Evolutionary conservation across 2,888 invertebrate genomes (phyloP), one percentile per base, ranked within the genome.

Genomic region (Eilema caniola): DNA sequence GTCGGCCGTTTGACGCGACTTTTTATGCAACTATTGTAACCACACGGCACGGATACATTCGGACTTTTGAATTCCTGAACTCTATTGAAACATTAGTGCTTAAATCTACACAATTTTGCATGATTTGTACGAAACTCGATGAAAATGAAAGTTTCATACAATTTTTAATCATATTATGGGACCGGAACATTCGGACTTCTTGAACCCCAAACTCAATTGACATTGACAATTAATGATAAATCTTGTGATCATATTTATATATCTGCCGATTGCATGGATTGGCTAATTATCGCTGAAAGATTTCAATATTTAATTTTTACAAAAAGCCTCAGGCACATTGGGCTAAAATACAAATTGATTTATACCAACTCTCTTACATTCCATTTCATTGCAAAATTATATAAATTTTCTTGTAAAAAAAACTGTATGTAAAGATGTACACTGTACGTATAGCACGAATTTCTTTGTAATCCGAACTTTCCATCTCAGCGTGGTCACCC

Each of bases 1-100:
- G 90, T 88, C 88, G 88, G 88, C 88, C 89, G 89, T 90, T 91
- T 87, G 87, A 90, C 88, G 89, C 87, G 88, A 86, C 84, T 90
- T 92, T 92, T 91, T 89, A 88, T 81, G 76, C 82, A 70, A 76
- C 67, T 47, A 69, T 23, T 37, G 66, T 75, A 24, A 60, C 66
- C 41, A 70, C 63, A 53, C 72, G 62, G n/a, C 8, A 12, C 14
- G 0, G 65, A 25, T 28, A 23, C 20, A 24, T 64, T 31, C 16
- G 25, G 12, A 61, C 25, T 62, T 41, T n/a, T 53, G 8, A 1
- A 53, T 8, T 53, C n/a, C 53, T 53, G n/a, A 53, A 20, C 53
- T 53, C n/a, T n/a, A 53, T 53, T 53, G 53, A 53, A n/a, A 53
- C n/a, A 1, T 3, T n/a, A 47, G 53, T 53, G 53, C n/a, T 53